Evolutionary conservation across 2,888 invertebrate species (phyloP).

Genomic region (Idaea biselata): DNA sequence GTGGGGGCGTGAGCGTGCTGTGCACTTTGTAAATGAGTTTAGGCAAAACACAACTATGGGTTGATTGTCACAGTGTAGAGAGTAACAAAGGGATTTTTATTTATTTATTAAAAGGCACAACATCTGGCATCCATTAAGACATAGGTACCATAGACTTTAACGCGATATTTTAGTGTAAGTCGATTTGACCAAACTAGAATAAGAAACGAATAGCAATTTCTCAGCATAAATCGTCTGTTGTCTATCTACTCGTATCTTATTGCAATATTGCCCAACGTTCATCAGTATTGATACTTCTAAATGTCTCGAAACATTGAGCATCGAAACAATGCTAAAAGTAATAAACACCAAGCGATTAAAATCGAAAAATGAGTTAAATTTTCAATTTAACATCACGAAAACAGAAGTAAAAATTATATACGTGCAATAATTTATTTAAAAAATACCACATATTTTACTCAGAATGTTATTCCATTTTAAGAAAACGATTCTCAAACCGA

Average conservation of each 20-base stretch:
- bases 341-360: too few relatives aligned
- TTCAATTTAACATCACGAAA: too few relatives aligned
- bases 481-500: not conserved
- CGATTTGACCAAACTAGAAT: too few relatives aligned
- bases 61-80: not conserved
- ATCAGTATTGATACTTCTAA: too few relatives aligned
- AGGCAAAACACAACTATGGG: slow-evolving; percentile 25
- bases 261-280: too few relatives aligned
- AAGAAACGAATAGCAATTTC: too few relatives aligned
- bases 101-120: not conserved
- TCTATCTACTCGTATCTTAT: too few relatives aligned
- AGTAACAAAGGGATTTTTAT: not conserved
- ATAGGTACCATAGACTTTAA: not conserved
- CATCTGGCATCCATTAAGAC: not conserved
- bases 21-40: slow-evolving; percentile 31
- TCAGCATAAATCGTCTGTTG: too few relatives aligned
- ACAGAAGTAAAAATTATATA: not conserved
- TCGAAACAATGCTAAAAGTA: too few relatives aligned
- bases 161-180: too few relatives aligned
- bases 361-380: too few relatives aligned
- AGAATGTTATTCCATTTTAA: not conserved
- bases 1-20: slow-evolving; percentile 11
- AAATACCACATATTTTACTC: not conserved
- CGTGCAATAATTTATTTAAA: not conserved
- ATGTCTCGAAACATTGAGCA: too few relatives aligned